Conservation (phyloP, 2,113 vertebrate species). For the Hassar affinis region DNA sequence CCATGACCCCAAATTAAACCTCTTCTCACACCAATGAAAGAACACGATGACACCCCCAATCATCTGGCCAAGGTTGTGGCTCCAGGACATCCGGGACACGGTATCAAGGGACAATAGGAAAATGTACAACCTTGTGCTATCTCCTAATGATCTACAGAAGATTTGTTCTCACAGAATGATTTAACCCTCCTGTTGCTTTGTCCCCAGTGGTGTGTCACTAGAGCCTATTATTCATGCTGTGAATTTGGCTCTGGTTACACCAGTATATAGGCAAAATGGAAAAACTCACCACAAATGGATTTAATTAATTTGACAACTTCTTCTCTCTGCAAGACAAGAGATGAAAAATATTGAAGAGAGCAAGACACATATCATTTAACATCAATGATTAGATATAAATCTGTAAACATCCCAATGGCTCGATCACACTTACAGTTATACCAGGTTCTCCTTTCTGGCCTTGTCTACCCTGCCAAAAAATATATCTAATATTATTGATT, state of each 20-base stretch:
- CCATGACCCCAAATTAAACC: too few relatives aligned
- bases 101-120: too few relatives aligned
- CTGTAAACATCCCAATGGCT: background rate
- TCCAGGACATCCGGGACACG: too few relatives aligned
- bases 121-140: too few relatives aligned
- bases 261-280: background rate
- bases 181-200: too few relatives aligned
- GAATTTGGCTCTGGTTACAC: background rate
- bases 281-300: slow-evolving; percentile 85
- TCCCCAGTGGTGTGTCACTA: too few relatives aligned
- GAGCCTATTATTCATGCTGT: background rate
- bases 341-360: background rate
- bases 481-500: background rate
- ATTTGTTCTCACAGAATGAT: too few relatives aligned
- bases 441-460: slow-evolving; percentile 81
- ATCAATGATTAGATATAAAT: background rate
- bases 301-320: slow-evolving; percentile 83
- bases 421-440: slow-evolving; percentile 76
- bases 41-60: too few relatives aligned
- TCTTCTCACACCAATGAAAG: too few relatives aligned
- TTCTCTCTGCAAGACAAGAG: slow-evolving; percentile 73
- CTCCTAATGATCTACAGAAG: too few relatives aligned
- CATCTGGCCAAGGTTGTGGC: too few relatives aligned
- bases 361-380: background rate
- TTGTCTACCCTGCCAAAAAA: slow-evolving; percentile 68